These are phyloP conservation scores for Drosophila pectinifera DNA, from an alignment of 1,140 invertebrate genomes.

Conservation along the genomic window DNA sequence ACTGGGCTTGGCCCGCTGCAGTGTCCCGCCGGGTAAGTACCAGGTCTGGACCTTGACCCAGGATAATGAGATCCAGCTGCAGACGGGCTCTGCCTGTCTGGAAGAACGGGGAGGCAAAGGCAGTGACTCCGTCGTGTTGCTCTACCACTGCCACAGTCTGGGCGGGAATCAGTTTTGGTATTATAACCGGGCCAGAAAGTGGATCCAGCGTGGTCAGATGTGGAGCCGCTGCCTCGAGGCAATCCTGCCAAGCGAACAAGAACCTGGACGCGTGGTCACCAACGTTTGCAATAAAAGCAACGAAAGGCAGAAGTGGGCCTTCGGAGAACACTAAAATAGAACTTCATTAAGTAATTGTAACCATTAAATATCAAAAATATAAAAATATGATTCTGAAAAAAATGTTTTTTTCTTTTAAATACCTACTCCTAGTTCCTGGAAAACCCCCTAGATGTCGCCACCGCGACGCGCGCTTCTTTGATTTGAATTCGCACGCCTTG, in stretches of 20 bases:
- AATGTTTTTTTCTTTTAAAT: background rate
- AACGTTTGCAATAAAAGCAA: conserved; percentile 2
- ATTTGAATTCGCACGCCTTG: conserved; percentile 34
- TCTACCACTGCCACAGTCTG: conserved; percentile 89
- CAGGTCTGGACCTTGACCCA: conserved; percentile 86
- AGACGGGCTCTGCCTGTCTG: conserved; percentile 88
- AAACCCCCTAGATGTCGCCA: conserved; percentile 33
- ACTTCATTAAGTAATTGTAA: background rate
- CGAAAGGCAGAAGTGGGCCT: background rate
- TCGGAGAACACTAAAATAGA: background rate
- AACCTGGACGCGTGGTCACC: background rate
- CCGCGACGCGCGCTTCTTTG: conserved; percentile 12
- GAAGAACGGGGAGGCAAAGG: conserved; percentile 88
- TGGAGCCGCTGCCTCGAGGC: conserved; percentile 88
- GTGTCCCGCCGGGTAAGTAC: conserved; percentile 41
- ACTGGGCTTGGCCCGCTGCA: conserved; percentile 86
- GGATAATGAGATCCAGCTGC: conserved; percentile 90
- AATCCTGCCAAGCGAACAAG: background rate
- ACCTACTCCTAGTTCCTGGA: background rate
- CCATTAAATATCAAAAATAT: background rate
- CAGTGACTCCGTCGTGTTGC: conserved; percentile 88
- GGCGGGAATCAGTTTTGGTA: conserved; percentile 93
- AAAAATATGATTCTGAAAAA: background rate
- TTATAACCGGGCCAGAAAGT: conserved; percentile 89
- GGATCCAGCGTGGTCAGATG: conserved; percentile 88